Base-by-base conservation (phyloP, 2,888 invertebrate genomes). In the Heteropelma amictum region DNA sequence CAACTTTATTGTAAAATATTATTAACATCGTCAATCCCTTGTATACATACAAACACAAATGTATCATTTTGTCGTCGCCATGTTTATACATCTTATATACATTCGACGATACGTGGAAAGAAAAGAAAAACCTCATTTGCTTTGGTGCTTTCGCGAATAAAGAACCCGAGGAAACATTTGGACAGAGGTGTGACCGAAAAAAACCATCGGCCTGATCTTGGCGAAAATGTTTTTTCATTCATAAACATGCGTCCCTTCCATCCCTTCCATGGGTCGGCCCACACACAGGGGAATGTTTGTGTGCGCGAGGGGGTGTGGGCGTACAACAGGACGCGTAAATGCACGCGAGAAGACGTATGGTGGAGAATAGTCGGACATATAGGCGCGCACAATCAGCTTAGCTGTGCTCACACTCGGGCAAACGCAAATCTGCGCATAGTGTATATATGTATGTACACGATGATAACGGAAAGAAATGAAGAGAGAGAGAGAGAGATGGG, bases 331-430 rank as follows among this genome's bases (percentile, higher is more conserved):
- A 75, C 61, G 54, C 70, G 49, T 47, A 42, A 75, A 67, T 61
- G 49, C 56, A 70, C 61, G 68, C 49, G 68, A 51, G 56, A 65
- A 61, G 69, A 74, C 67, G 74, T 67, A 65, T 70, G 54, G 63
- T 38, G 42, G 65, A 47, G 75, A 49, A 49, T 67, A 56, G 67
- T 49, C 61, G 67, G 49, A 58, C 67, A 56, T 75, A 63, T 68
- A 68, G 68, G 49, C 67, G 63, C 56, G 68, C 63, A 75, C 71
- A 75, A 75, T 75, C 75, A 71, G 75, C 67, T 71, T 35, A 47
- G 49, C 65, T 58, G 35, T 45, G 56, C 67, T 71, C 54, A 49
- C 68, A 58, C 58, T 58, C 40, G 14, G 38, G 51, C 67, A 56
- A 71, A 75, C 67, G 75, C 71, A 58, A 71, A 75, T 75, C 71